phyloP scores from a whole-genome alignment of 2,797 vertebrate species.

The Tragelaphus oryx region DNA sequence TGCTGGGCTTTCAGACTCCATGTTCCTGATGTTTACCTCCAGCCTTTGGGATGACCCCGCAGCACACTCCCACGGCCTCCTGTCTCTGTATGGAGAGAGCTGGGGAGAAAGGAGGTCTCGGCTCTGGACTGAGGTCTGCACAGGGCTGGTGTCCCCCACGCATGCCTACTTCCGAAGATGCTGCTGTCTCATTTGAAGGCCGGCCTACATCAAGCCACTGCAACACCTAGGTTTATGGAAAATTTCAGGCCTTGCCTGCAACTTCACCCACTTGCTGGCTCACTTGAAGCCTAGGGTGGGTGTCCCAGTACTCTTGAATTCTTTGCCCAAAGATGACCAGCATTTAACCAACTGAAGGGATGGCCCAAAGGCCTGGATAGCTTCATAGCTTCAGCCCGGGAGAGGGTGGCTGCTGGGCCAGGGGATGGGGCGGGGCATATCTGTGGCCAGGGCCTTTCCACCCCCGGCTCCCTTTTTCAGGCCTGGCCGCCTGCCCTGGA shows the following conservation, averaged over 20 bases:
- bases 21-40: not conserved
- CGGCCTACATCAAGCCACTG: not conserved
- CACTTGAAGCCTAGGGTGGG: not conserved
- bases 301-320: slow-evolving; percentile 1
- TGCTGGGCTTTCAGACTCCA: not conserved
- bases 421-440: not conserved
- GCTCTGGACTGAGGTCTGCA: not conserved
- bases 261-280: not conserved
- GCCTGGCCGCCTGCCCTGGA: not conserved
- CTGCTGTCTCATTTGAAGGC: not conserved
- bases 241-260: not conserved
- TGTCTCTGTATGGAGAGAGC: not conserved
- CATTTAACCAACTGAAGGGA: not conserved
- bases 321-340: slow-evolving; percentile 32
- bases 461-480: not conserved
- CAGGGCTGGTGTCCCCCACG: not conserved
- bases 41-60: not conserved
- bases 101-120: not conserved
- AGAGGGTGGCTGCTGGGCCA: not conserved
- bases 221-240: not conserved
- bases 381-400: not conserved
- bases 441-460: not conserved
- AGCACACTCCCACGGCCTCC: not conserved
- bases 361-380: not conserved
- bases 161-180: not conserved